Percentiles rank a stretch among this genome's conserved stretches.
Evolutionary conservation across 2,888 invertebrate species (phyloP).

Genomic region (Chromoteleia sp.): DNA sequence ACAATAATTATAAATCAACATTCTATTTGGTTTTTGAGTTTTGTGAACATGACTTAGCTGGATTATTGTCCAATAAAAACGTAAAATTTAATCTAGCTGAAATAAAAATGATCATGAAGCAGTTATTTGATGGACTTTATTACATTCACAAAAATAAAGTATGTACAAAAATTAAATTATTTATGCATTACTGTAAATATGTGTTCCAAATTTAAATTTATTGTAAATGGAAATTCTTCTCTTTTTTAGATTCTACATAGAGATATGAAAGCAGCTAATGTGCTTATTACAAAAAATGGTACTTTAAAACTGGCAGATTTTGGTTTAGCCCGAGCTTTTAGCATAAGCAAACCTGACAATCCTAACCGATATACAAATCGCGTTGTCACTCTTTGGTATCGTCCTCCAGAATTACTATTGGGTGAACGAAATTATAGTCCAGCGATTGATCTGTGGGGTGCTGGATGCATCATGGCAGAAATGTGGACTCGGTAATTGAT

Average conservation of each 20-base stretch:
- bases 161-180: too few relatives aligned
- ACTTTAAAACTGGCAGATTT: slow-evolving; percentile 98
- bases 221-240: too few relatives aligned
- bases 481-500: slow-evolving; percentile 56
- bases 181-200: too few relatives aligned
- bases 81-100: too few relatives aligned
- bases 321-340: slow-evolving; percentile 97
- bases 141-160: too few relatives aligned
- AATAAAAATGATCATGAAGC: too few relatives aligned
- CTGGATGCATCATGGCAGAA: slow-evolving; percentile 99
- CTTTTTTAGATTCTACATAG: slow-evolving; percentile 88
- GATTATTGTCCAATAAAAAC: too few relatives aligned
- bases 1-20: too few relatives aligned
- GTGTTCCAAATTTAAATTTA: too few relatives aligned
- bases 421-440: slow-evolving; percentile 98
- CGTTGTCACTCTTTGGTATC: slow-evolving; percentile 98
- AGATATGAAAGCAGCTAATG: slow-evolving; percentile 99
- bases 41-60: too few relatives aligned
- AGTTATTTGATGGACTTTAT: too few relatives aligned
- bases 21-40: too few relatives aligned
- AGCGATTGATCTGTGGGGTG: slow-evolving; percentile 98
- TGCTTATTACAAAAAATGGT: slow-evolving; percentile 97
- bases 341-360: slow-evolving; percentile 93
- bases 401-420: slow-evolving; percentile 89
- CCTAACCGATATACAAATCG: slow-evolving; percentile 97